Base-by-base conservation (phyloP, 2,888 invertebrate genomes). In the Tuberolachnus salignus region DNA sequence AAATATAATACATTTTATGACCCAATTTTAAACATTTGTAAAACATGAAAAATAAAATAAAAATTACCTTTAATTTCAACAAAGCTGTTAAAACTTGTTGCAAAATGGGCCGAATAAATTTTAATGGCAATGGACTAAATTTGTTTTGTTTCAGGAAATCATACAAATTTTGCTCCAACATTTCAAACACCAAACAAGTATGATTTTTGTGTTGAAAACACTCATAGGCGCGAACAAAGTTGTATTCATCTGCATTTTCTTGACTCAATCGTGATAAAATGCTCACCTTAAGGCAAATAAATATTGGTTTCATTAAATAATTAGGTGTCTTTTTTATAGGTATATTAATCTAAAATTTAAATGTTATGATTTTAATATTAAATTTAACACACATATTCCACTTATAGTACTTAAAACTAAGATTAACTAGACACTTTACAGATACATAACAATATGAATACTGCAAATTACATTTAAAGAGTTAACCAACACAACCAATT, bases 101-200 rank as follows among this genome's bases (percentile, higher is more conserved):
- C 84, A 99, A 90, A 84, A 99, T 98, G 80, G 99, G 99, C 86
- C 99, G 90, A 87, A 99, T 99, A 87, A 95, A 98, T 86, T 97
- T 98, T 83, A 99, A 90, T 80, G 99, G 98, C 85, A 99, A 88
- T 82, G 99, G 99, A 85, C 96, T 96, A 88, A 99, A 99, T 89
- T 99, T 99, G 88, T 99, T 98, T 88, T 98, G 97, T 87, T 99
- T 99, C 83, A 99, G 91, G 87, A 98, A 99, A 89, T 99, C 99
- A 87, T 99, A 99, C 83, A 99, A 89, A 88, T 99, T 99, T 89
- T 99, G 99, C 86, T 99, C 99, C 84, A 99, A 91, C 98, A 99
- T 98, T 88, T 99, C 99, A 87, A 98, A 99, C 85, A 98, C 98
- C 87, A 99, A 90, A 87, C 98, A 99, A 80, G 98, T 99, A 89